Base-by-base conservation (phyloP, 23 tunicate species). In the Trididemnum clinides region DNA sequence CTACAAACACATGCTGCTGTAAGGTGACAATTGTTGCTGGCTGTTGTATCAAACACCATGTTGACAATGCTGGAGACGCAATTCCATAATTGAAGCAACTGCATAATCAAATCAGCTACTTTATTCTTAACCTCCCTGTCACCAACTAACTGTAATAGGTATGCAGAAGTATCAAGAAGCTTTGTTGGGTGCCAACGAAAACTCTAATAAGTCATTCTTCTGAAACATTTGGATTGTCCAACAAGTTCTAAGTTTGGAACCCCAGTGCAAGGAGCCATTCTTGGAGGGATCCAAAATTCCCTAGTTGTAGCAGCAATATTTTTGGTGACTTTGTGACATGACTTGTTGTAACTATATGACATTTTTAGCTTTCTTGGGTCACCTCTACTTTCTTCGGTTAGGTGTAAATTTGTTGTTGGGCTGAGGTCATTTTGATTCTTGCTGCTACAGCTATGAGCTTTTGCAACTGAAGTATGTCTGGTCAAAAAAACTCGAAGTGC, bases 1-100 rank as follows among this genome's bases (percentile, higher is more conserved):
- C 28, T 69, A 22, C 80, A 37, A 36, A 73, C 80, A 73, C 80
- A 73, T 19, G 75, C 75, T 69, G 75, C 75, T 69, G n/a, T n/a
- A n/a, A n/a, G 54, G 54, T 49, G 54, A 49, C 54, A 10, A 49
- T 10, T 49, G 54, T 49, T 62, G 25, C 69, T 62, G 15, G 69
- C 69, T 62, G 69, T 62, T 62, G 69, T 62, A 23, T 62, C 69
- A 62, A 62, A 62, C 69, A 62, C 69, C 69, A 62, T 62, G 69
- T 62, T 62, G 25, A 62, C 69, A 62, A 12, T 18, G 25, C 69
- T 62, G 15, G 69, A 62, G 69, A 22, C 69, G n/a, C 69, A 62
- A 62, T 62, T 62, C 69, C 69, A 62, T 18, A 23, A 62, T 62
- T 62, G 69, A 62, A 62, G 69, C 69, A 62, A 62, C 69, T 62